Base-by-base conservation (phyloP, 2,797 vertebrate genomes). In the Phrynocephalus vlangalii region DNA sequence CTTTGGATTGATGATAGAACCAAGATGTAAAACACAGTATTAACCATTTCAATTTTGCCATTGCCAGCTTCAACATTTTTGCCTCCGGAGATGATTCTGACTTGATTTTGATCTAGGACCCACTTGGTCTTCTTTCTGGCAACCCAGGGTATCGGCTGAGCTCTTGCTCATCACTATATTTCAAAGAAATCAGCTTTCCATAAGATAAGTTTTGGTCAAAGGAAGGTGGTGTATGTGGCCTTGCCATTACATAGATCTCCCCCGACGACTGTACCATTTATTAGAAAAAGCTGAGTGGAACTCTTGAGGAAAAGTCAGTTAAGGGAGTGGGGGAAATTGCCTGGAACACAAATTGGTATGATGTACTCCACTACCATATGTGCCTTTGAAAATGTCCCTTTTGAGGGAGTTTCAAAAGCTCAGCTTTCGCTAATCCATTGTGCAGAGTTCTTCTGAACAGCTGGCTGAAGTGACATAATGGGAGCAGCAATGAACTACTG, bases 231-330 rank as follows among this genome's bases (percentile, higher is more conserved):
- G 18, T 22, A 60, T 76, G n/a, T 75, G 78, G 24, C 15, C 38
- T 81, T 5, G 10, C 63, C 66, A 70, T 66, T 78, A 33, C 5
- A n/a, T 66, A 78, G 73, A 71, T 33, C 70, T 88, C 75, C 44
- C 8, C 68, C 80, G 70, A 66, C 44, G 67, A 75, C 73, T 13
- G 6, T 75, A 66, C 63, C n/a, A 68, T 85, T 88, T 85, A 88
- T n/a, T 44, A 85, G 6, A 78, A 84, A 56, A 68, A 52, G 60
- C 48, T 75, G 52, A 76, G 60, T 68, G 60, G 72, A 88, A 76
- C 87, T 88, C 83, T 88, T 85, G 72, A 85, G 50, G 83, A 68
- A 85, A 88, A 84, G 82, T 84, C 87, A 88, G 81, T 85, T 88
- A 85, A 85, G 60, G n/a, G 71, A 76, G 15, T 88, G 83, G 87